Percentiles rank a stretch among this genome's conserved stretches.
These are phyloP conservation scores for Lordiphosa stackelbergi DNA, from an alignment of 1,140 invertebrate species.

Conservation along the genomic window DNA sequence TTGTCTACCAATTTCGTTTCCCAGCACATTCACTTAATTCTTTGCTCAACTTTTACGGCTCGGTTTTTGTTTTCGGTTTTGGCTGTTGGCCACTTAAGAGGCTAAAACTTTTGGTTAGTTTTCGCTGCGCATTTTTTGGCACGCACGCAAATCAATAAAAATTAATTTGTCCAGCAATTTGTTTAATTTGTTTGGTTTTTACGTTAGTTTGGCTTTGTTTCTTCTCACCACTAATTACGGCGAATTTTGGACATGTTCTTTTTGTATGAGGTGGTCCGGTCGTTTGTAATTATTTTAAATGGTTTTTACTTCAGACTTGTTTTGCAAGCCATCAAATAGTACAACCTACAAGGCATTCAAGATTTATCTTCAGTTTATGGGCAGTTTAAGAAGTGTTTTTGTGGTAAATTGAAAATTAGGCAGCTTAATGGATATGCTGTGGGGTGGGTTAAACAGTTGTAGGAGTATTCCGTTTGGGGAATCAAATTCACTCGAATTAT, in stretches of 20 bases:
- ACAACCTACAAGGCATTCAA: too few relatives aligned
- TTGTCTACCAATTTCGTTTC: constrained; percentile 23
- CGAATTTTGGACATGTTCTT: constrained; percentile 4
- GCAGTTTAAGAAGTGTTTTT: too few relatives aligned
- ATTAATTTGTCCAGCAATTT: constrained; percentile 52
- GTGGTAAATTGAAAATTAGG: too few relatives aligned
- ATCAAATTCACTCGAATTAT: too few relatives aligned
- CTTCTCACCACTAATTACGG: constrained; percentile 20
- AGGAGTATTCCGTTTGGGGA: too few relatives aligned
- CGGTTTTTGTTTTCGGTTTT: constrained; percentile 17
- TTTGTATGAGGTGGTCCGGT: constrained; percentile 6
- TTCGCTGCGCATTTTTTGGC: constrained; percentile 20
- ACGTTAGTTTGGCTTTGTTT: constrained; percentile 12
- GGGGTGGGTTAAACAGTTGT: too few relatives aligned
- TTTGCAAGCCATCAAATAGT: not conserved
- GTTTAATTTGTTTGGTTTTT: constrained; percentile 53
- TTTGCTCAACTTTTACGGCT: constrained; percentile 19
- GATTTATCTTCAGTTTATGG: too few relatives aligned
- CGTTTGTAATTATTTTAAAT: constrained; percentile 33
- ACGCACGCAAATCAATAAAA: constrained; percentile 59
- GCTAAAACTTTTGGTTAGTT: constrained; percentile 6
- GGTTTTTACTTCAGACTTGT: constrained; percentile 8
- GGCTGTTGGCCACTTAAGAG: constrained; percentile 20
- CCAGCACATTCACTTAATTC: constrained; percentile 18
- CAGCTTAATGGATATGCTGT: too few relatives aligned